A percentile compares a stretch with the other conserved stretches of the same genome.
These are phyloP conservation scores for Littorina saxatilis DNA, from an alignment of 1,140 invertebrate species.

Conservation along the genomic window DNA sequence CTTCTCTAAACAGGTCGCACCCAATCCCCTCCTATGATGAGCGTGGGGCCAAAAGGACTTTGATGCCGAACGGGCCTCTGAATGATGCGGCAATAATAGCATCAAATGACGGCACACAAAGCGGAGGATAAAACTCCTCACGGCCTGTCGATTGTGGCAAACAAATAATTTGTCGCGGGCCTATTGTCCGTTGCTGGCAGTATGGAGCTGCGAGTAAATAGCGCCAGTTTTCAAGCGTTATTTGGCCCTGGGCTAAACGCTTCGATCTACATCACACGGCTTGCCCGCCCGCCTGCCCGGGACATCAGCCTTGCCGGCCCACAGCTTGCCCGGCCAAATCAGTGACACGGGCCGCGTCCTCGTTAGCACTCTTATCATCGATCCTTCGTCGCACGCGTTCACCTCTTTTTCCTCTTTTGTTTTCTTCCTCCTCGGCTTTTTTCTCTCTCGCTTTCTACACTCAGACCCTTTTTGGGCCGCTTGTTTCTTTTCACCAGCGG, in stretches of 20 bases:
- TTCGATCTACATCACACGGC: slow-evolving; percentile 7
- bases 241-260: background rate
- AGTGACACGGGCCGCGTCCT: background rate
- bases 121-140: background rate
- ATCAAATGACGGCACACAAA: slow-evolving; percentile 30
- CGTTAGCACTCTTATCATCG: slow-evolving; percentile 19
- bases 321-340: background rate
- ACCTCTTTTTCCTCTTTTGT: slow-evolving; percentile 16
- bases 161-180: slow-evolving; percentile 29
- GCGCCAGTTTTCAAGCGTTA: slow-evolving; percentile 2
- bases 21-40: background rate
- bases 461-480: background rate
- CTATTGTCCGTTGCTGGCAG: background rate
- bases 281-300: too few relatives aligned
- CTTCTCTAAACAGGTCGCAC: slow-evolving; percentile 24
- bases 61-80: background rate
- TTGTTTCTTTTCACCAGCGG: slow-evolving; percentile 1
- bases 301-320: too few relatives aligned
- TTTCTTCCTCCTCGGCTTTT: background rate
- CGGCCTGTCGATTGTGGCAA: slow-evolving; percentile 7
- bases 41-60: background rate
- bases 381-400: slow-evolving; percentile 8
- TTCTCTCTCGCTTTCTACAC: background rate
- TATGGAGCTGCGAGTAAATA: slow-evolving; percentile 13
- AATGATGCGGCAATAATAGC: slow-evolving; percentile 29